Evolutionary conservation across 2,113 vertebrate species (phyloP).

Genomic region (Lathamus discolor): DNA sequence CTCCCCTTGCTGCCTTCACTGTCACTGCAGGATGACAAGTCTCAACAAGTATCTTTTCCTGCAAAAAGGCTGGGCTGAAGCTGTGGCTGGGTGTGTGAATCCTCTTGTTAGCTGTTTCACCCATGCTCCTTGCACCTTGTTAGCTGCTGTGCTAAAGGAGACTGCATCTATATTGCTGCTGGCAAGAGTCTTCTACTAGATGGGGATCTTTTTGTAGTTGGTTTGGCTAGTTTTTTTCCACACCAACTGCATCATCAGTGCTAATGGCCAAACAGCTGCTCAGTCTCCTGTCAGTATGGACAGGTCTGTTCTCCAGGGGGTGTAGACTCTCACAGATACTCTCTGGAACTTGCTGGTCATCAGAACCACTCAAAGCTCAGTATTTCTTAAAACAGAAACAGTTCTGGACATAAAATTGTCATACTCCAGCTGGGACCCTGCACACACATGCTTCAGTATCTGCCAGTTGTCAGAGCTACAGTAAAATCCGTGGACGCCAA

Average conservation of each 20-base stretch:
- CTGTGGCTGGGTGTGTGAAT: accelerated
- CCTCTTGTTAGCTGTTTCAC: not conserved
- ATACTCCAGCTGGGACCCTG: not conserved
- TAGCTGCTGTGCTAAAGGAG: not conserved
- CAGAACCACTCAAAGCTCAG: not conserved
- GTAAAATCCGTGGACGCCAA: not conserved
- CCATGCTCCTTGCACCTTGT: not conserved
- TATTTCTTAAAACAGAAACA: not conserved
- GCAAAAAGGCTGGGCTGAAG: not conserved
- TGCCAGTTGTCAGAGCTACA: not conserved
- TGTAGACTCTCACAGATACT: not conserved
- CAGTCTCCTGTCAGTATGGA: not conserved
- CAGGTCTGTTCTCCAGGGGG: not conserved
- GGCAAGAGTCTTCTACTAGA: not conserved
- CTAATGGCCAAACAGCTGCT: not conserved
- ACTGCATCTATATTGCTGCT: not conserved
- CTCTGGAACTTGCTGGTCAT: not conserved
- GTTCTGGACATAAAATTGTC: not conserved
- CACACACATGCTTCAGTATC: not conserved
- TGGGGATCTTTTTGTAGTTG: not conserved
- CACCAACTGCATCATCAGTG: not conserved
- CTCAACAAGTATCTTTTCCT: not conserved
- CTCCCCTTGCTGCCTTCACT: not conserved
- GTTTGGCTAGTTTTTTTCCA: accelerated
- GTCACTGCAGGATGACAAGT: not conserved